Evolutionary conservation across 2,113 vertebrate species (phyloP).

Genomic region (Equus przewalskii): DNA sequence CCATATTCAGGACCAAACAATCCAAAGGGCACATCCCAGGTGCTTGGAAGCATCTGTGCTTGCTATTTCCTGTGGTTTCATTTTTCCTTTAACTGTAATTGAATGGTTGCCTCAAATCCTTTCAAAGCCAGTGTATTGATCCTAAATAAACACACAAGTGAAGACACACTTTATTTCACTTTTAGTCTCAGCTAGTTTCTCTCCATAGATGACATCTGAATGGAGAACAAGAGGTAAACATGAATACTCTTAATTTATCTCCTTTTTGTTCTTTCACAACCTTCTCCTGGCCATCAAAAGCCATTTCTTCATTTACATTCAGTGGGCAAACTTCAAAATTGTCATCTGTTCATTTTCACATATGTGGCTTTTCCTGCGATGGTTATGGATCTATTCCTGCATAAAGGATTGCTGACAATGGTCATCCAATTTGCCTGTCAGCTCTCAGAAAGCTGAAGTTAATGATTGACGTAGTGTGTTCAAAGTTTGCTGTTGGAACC

Average conservation of each 20-base stretch:
- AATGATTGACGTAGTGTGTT: constrained; percentile 46
- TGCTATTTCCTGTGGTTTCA: constrained; percentile 42
- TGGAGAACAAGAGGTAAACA: constrained; percentile 32
- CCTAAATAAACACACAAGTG: constrained; percentile 46
- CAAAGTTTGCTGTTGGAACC: neutral
- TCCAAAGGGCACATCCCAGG: neutral
- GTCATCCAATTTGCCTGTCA: constrained; percentile 39
- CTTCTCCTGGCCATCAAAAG: constrained; percentile 15
- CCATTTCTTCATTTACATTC: neutral
- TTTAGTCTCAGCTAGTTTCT: constrained; percentile 20
- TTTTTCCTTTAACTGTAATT: constrained; percentile 57
- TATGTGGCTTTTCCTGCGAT: neutral
- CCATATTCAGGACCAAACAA: neutral
- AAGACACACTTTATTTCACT: constrained; percentile 41
- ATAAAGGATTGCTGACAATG: neutral
- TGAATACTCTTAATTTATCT: constrained; percentile 2
- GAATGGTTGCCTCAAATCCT: constrained; percentile 29
- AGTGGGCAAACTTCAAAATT: neutral
- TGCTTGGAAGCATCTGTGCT: neutral
- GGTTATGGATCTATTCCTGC: neutral
- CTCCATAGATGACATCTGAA: neutral
- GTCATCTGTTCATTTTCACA: constrained; percentile 20
- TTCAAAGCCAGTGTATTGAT: constrained; percentile 36
- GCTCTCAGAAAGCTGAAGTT: neutral
- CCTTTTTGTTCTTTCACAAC: neutral